Evolutionary conservation across 2,113 vertebrate species (phyloP), one percentile per base, ranked within the genome.

Genomic region (Reinhardtius hippoglossoides): DNA sequence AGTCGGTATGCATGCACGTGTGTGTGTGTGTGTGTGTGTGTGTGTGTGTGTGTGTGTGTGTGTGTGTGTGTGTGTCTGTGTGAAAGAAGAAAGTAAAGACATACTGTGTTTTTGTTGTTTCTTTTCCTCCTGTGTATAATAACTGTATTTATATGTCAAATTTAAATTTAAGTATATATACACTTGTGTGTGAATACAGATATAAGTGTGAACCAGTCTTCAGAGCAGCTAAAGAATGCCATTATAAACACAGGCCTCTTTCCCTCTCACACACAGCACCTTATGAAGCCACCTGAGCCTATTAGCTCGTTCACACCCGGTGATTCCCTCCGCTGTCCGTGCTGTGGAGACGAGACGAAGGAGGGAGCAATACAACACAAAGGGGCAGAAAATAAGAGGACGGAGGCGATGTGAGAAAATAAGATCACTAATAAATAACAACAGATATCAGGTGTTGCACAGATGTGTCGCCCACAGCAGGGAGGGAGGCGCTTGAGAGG

Each of bases 181-280:
- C 31, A 16, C 18, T 58, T 59, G 72, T 62, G 78, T 66, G 54
- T 24, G 93, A 89, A 91, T 92, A 91, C 89, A 91, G 88, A 82
- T 92, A 92, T 90, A 92, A 93, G 85, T 90, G 94, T 79, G 93
- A 94, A 92, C 93, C 84, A 91, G 73, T 88, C 84, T 92, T 88
- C 91, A 89, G 77, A 81, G 73, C 56, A 85, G 90, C 80, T 93
- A 94, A 94, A 94, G 91, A 92, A 90, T 50, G 60, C 78, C 69
- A 87, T 86, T 82, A 88, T 81, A 89, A 78, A 58, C 65, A 55
- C 76, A 83, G 81, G 80, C 79, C 67, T 79, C 60, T 66, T 40
- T 44, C 35, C 48, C 68, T 59, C 62, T 59, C 57, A 31, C 26
- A 72, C 78, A 71, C 54, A 56, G 59, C 42, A 68, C 3, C 31